Evolutionary conservation across 92 coral and sea anemone species (phyloP).

Genomic region (Actinernus sp.): DNA sequence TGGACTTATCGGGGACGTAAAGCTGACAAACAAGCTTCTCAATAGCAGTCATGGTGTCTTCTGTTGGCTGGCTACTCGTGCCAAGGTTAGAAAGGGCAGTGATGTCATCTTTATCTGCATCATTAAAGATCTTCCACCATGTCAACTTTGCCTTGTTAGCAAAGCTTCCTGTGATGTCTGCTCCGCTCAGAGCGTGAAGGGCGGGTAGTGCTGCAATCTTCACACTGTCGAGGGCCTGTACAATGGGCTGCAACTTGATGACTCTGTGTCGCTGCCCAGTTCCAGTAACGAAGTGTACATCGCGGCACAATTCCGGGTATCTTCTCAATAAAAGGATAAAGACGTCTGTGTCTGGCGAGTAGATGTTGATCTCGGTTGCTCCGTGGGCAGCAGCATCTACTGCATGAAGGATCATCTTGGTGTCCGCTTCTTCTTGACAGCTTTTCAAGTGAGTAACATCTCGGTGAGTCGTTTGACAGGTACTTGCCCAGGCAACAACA

Average conservation of each 20-base stretch:
- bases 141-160: slow-evolving; percentile 6
- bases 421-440: slow-evolving; percentile 70
- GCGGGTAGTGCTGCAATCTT: slow-evolving; percentile 29
- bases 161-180: slow-evolving; percentile 7
- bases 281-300: slow-evolving; percentile 25
- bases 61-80: slow-evolving; percentile 1
- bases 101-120: slow-evolving; percentile 15
- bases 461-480: slow-evolving; percentile 35
- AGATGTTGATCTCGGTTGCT: slow-evolving; percentile 41
- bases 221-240: slow-evolving; percentile 21
- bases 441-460: slow-evolving; percentile 49
- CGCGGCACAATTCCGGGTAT: slow-evolving; percentile 24
- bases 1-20: neutral
- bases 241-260: slow-evolving; percentile 21
- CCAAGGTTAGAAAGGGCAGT: slow-evolving; percentile 29
- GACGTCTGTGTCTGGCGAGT: slow-evolving; percentile 56
- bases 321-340: slow-evolving; percentile 23
- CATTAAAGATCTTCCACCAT: slow-evolving; percentile 18
- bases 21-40: slow-evolving; percentile 56
- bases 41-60: neutral
- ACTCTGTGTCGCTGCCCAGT: slow-evolving; percentile 5
- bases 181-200: slow-evolving; percentile 27
- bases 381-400: slow-evolving; percentile 50
- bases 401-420: slow-evolving; percentile 64
- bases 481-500: slow-evolving; percentile 37